These are phyloP conservation scores for Falcunculus frontatus DNA, from an alignment of 2,113 vertebrate genomes.

Conservation along the genomic window DNA sequence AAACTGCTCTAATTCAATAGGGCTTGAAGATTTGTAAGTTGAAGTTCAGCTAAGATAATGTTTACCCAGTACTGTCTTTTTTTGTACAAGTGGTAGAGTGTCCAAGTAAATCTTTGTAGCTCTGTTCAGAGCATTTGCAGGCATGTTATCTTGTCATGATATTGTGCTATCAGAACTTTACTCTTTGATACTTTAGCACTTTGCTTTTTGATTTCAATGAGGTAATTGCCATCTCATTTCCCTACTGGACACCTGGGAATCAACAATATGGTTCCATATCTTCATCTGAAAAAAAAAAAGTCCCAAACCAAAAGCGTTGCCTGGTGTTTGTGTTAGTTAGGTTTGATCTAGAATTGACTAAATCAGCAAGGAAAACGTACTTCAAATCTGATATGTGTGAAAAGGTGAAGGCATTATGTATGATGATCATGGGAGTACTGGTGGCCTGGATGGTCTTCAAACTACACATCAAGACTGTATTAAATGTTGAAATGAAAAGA, in stretches of 20 bases:
- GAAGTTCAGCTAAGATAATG: not conserved
- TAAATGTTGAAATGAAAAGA: not conserved
- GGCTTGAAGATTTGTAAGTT: not conserved
- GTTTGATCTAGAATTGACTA: not conserved
- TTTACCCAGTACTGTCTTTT: not conserved
- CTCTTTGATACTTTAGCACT: not conserved
- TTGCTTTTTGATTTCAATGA: not conserved
- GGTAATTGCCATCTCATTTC: not conserved
- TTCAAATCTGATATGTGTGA: not conserved
- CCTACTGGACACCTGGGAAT: not conserved
- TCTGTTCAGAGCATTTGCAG: not conserved
- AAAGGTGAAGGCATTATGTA: not conserved
- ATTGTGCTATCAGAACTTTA: not conserved
- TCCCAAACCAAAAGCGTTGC: not conserved
- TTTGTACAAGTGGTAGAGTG: not conserved
- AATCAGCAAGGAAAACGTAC: not conserved
- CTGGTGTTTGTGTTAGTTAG: not conserved
- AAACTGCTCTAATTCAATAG: not conserved
- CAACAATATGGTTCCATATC: not conserved
- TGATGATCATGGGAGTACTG: not conserved
- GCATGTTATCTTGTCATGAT: not conserved
- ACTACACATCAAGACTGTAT: not conserved
- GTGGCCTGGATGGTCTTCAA: not conserved
- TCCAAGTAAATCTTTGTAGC: not conserved
- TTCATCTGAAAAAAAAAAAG: not conserved